Conservation (phyloP, 2,888 invertebrate species). For the Lacanobia wlatinum region DNA sequence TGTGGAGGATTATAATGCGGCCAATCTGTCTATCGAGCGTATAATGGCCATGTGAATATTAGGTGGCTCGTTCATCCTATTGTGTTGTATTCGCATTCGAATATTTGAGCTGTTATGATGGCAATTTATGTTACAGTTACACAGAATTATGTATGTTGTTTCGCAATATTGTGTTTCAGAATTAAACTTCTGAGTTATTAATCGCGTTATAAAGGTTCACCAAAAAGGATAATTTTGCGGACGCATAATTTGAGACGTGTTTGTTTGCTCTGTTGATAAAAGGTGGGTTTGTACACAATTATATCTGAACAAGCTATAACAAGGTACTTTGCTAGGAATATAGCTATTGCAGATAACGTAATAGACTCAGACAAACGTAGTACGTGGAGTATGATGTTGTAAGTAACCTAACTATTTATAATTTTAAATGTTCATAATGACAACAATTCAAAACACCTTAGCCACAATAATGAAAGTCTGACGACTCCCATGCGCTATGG, state of each 20-base stretch:
- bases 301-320: not conserved
- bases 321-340: not conserved
- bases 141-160: conserved; percentile 6
- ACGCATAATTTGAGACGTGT: conserved; percentile 42
- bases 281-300: conserved; percentile 4
- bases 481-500: not conserved
- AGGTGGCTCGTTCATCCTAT: conserved; percentile 39
- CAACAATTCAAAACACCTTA: not conserved
- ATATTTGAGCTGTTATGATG: conserved; percentile 30
- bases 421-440: not conserved
- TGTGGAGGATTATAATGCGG: conserved; percentile 19
- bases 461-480: not conserved
- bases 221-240: conserved; percentile 48
- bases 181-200: conserved; percentile 46
- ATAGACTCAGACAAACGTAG: not conserved
- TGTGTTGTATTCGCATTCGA: conserved; percentile 23
- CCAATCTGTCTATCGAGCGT: conserved; percentile 40
- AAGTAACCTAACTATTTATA: too few relatives aligned
- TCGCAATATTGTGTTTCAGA: conserved; percentile 23
- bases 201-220: conserved; percentile 18
- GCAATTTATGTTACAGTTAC: conserved; percentile 25
- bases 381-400: not conserved
- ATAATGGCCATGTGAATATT: conserved; percentile 30
- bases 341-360: not conserved
- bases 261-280: conserved; percentile 30